These are phyloP conservation scores for Chondrosia reniformis DNA, from an alignment of 37 sponge, comb jelly and placozoan genomes.

Conservation along the genomic window DNA sequence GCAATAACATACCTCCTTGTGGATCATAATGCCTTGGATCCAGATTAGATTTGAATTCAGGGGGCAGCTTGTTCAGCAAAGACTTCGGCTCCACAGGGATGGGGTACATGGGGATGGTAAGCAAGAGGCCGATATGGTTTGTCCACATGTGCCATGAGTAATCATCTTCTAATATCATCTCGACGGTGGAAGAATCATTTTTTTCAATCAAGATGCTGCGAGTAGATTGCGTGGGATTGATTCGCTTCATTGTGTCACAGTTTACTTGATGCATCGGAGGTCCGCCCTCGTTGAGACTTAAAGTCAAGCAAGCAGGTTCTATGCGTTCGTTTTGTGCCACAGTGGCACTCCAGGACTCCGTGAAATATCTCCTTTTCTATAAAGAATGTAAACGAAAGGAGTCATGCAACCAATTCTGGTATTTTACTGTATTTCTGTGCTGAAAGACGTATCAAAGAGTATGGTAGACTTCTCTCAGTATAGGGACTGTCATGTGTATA, in stretches of 20 bases:
- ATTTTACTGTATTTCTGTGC: too few relatives aligned
- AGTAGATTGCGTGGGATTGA: neutral
- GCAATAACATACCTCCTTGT: constrained; percentile 2
- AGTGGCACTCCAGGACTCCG: neutral
- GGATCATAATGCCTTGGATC: neutral
- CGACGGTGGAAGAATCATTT: neutral
- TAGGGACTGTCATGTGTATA: too few relatives aligned
- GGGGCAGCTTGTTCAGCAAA: neutral
- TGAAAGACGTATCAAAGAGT: too few relatives aligned
- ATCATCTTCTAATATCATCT: neutral
- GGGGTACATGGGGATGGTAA: constrained; percentile 1
- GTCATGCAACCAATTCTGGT: too few relatives aligned
- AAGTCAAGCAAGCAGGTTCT: neutral
- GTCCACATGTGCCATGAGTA: neutral
- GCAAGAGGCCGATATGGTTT: constrained; percentile 6
- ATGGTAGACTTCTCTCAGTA: too few relatives aligned
- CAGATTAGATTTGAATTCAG: neutral
- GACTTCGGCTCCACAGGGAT: constrained; percentile 8
- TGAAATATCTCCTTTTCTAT: neutral
- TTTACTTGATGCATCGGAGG: constrained; percentile 1
- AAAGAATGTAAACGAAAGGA: too few relatives aligned
- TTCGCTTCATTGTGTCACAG: constrained; percentile 7
- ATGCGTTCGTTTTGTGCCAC: neutral
- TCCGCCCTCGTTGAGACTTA: neutral
- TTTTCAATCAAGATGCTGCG: neutral